Evolutionary conservation across 2,888 invertebrate species (phyloP).

Genomic region (Pyrochroa serraticornis): DNA sequence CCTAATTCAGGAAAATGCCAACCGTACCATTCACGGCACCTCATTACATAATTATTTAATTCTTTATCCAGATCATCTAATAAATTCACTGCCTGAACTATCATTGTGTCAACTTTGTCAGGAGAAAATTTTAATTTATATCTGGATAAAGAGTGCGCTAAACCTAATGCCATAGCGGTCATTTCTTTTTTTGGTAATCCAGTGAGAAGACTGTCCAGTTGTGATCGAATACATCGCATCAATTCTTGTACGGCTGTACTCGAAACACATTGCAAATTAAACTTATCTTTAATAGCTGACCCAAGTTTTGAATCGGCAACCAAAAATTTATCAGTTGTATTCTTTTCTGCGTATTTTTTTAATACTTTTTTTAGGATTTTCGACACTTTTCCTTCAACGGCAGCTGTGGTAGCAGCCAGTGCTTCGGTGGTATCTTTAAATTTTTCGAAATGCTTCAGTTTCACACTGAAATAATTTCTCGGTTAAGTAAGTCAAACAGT

Average conservation of each 20-base stretch:
- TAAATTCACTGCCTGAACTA: constrained; percentile 93
- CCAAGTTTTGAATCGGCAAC: constrained; percentile 97
- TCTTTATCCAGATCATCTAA: constrained; percentile 98
- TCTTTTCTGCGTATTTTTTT: constrained; percentile 81
- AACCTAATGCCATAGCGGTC: constrained; percentile 94
- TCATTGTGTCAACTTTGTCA: constrained; percentile 99
- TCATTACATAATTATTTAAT: constrained; percentile 97
- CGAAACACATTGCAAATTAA: constrained; percentile 83
- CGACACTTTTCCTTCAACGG: constrained; percentile 91
- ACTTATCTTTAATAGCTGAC: constrained; percentile 92
- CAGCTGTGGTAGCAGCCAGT: constrained; percentile 87
- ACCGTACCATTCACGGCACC: constrained; percentile 94
- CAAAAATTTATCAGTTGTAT: constrained; percentile 84
- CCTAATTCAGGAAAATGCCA: constrained; percentile 99
- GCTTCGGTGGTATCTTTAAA: constrained; percentile 97
- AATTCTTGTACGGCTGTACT: constrained; percentile 84
- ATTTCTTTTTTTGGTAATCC: constrained; percentile 90
- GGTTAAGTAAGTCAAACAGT: not conserved
- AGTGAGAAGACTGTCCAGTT: constrained; percentile 86
- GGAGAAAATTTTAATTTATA: constrained; percentile 99
- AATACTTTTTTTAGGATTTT: constrained; percentile 92
- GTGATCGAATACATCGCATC: constrained; percentile 93
- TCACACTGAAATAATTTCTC: constrained; percentile 69
- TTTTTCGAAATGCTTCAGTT: constrained; percentile 94
- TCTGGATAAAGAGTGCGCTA: constrained; percentile 89